Percentiles rank a stretch among this genome's conserved stretches.
Conservation (phyloP, 2,113 vertebrate species). For the Pituophis catenifer region DNA sequence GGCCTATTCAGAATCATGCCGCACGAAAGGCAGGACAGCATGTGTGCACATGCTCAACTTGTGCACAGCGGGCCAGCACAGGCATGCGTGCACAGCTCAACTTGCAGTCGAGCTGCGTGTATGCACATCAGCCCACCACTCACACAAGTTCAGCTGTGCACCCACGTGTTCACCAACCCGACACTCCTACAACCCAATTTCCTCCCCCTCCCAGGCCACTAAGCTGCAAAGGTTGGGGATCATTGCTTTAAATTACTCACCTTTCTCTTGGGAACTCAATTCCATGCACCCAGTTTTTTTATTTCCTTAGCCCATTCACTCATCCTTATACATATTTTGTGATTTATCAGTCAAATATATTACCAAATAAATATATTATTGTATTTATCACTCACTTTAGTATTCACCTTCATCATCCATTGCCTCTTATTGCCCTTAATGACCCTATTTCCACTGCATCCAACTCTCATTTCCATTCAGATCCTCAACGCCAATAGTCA, state of each 20-base stretch:
- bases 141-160: not conserved
- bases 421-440: not conserved
- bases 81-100: too few species aligned
- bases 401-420: not conserved
- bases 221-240: not conserved
- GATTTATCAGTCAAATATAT: not conserved
- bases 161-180: not conserved
- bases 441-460: not conserved
- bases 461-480: not conserved
- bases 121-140: rapidly evolving
- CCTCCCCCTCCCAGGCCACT: not conserved
- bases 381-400: not conserved
- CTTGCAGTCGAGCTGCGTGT: too few species aligned
- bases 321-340: not conserved
- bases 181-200: not conserved
- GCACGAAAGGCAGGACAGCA: rapidly evolving
- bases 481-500: not conserved
- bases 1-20: not conserved
- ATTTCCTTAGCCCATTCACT: not conserved
- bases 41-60: too few species aligned
- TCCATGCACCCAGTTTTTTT: not conserved
- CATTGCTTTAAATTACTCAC: not conserved
- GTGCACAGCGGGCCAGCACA: too few species aligned
- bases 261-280: not conserved
- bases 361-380: not conserved